Conservation (phyloP, 1,140 invertebrate species). For the Euborellia annulipes region DNA sequence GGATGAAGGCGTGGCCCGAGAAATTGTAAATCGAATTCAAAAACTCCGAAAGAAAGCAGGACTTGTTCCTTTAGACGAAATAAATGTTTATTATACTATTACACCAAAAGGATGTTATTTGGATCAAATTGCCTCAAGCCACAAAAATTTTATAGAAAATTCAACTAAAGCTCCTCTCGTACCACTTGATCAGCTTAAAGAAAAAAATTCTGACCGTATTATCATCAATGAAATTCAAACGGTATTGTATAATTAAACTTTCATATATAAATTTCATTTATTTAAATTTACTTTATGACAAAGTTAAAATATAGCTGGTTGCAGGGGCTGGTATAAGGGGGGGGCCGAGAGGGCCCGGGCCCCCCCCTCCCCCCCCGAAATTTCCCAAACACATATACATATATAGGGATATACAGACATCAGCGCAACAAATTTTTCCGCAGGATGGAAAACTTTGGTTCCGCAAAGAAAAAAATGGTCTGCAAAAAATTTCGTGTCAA, state of each 20-base stretch:
- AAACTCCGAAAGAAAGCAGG: constrained; percentile 93
- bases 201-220: constrained; percentile 21
- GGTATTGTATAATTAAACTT: constrained; percentile 51
- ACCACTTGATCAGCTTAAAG: constrained; percentile 23
- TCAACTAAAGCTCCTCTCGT: constrained; percentile 61
- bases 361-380: too few relatives aligned
- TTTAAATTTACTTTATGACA: constrained; percentile 17
- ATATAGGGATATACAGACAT: too few relatives aligned
- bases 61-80: constrained; percentile 80
- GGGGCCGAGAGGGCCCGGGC: too few relatives aligned
- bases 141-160: constrained; percentile 59
- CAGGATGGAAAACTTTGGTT: too few relatives aligned
- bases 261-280: neutral
- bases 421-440: too few relatives aligned
- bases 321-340: too few relatives aligned
- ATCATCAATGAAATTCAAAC: constrained; percentile 63
- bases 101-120: constrained; percentile 41
- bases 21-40: constrained; percentile 93
- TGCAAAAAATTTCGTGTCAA: too few relatives aligned
- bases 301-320: constrained; percentile 39
- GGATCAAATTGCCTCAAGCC: constrained; percentile 46
- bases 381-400: too few relatives aligned
- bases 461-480: too few relatives aligned
- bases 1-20: constrained; percentile 81
- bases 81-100: constrained; percentile 66